Base-by-base conservation (phyloP, 2,888 invertebrate species). In the Eulithis testata region DNA sequence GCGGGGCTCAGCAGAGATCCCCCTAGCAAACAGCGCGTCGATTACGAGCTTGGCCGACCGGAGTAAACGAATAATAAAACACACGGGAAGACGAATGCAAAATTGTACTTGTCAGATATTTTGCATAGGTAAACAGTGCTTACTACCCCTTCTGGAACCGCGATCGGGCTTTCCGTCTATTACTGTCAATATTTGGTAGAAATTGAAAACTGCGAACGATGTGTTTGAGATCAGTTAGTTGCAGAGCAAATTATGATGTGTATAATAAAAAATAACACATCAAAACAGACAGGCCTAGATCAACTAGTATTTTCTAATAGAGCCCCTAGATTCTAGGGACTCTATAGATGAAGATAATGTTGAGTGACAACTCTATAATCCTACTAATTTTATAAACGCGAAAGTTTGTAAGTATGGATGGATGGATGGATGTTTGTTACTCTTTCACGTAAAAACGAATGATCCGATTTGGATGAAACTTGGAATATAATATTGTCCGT, bases 1-100 rank as follows among this genome's bases (percentile, higher is more conserved):
- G 93, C 88, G 89, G 90, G 91, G 90, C 90, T 91, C 91, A 91
- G 90, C 91, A 89, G 83, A 80, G 85, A 80, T 88, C 90, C 66
- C 93, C 91, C 92, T 91, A 85, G 92, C 91, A 92, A 92, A 91
- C 91, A 92, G 82, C 83, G 88, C 90, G 90, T 83, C 91, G 91
- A 92, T 92, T 91, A 91, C 88, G 82, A 80, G 88, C 89, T 86
- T 88, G 88, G 76, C 90, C 87, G 91, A 91, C 91, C 89, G 91
- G 80, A 87, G 90, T 92, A 92, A 92, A 92, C 93, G 93, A 93
- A 93, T 93, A 91, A 60, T 91, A 91, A 92, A 92, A 91, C 90
- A 91, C 91, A 91, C 91, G 90, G 87, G 87, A 92, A 92, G 91
- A 91, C 91, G 90, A 90, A 89, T 91, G 86, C 85, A 86, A 87